Evolutionary conservation across 2,797 vertebrate species (phyloP).

Genomic region (Argyrosomus regius): DNA sequence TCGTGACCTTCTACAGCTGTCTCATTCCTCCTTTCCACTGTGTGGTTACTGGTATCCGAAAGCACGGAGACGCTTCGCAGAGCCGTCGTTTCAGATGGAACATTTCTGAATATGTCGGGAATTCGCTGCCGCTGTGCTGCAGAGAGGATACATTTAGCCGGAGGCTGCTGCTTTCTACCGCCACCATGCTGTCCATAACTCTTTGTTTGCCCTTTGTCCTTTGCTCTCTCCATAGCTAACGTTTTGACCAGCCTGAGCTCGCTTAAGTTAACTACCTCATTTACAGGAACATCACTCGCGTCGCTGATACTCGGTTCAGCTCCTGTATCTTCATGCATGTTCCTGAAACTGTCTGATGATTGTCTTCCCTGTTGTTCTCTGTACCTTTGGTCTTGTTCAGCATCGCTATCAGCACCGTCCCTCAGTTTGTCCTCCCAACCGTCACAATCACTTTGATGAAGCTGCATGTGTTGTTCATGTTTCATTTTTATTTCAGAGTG

Average conservation of each 20-base stretch:
- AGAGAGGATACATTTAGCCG: conserved; percentile 56
- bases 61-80: conserved; percentile 32
- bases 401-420: neutral
- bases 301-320: conserved; percentile 6
- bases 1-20: conserved; percentile 7
- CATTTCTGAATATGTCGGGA: conserved; percentile 62
- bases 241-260: conserved; percentile 31
- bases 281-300: neutral
- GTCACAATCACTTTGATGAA: conserved; percentile 5
- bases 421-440: conserved; percentile 17
- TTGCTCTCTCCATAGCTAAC: conserved; percentile 29
- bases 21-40: conserved; percentile 24
- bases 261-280: conserved; percentile 12
- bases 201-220: neutral
- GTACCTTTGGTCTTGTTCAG: conserved; percentile 15
- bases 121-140: conserved; percentile 64
- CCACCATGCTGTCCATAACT: conserved; percentile 1
- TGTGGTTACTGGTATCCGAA: conserved; percentile 57
- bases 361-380: conserved; percentile 29
- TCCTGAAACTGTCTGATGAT: conserved; percentile 33
- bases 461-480: neutral
- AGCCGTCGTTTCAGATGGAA: conserved; percentile 21
- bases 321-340: conserved; percentile 25
- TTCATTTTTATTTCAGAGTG: conserved; percentile 7
- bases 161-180: conserved; percentile 35